These are phyloP conservation scores for Notocelia uddmanniana DNA, from an alignment of 2,888 invertebrate genomes.

Conservation along the genomic window DNA sequence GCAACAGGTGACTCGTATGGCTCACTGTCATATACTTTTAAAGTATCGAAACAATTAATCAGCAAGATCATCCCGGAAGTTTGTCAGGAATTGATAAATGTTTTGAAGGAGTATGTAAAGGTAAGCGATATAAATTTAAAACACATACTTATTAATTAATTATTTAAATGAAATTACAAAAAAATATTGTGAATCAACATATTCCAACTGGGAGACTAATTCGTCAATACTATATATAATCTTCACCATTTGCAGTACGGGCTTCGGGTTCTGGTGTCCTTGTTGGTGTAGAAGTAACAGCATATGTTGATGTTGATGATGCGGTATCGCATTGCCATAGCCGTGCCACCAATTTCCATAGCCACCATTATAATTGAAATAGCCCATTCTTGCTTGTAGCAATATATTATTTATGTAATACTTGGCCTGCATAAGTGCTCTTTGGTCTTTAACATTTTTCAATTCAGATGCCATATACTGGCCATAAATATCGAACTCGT, in stretches of 20 bases:
- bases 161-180: conserved; percentile 41
- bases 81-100: conserved; percentile 46
- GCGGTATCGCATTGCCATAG: conserved; percentile 31
- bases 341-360: conserved; percentile 23
- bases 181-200: conserved; percentile 26
- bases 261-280: conserved; percentile 33
- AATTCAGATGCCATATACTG: conserved; percentile 34
- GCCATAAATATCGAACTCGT: conserved; percentile 29
- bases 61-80: conserved; percentile 46
- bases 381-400: conserved; percentile 37
- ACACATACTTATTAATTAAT: conserved; percentile 44
- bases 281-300: conserved; percentile 29
- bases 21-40: conserved; percentile 50
- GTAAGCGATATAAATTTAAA: conserved; percentile 45
- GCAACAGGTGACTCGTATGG: conserved; percentile 45
- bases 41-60: conserved; percentile 52
- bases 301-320: conserved; percentile 40
- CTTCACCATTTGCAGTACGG: conserved; percentile 30
- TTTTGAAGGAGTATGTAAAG: conserved; percentile 45
- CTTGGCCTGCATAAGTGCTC: conserved; percentile 32
- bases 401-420: conserved; percentile 39
- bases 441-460: conserved; percentile 28
- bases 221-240: conserved; percentile 31
- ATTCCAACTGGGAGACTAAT: conserved; percentile 39
- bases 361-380: conserved; percentile 30